phyloP scores from a whole-genome alignment of 2,113 vertebrate genomes.

The Cyprinus carpio region DNA sequence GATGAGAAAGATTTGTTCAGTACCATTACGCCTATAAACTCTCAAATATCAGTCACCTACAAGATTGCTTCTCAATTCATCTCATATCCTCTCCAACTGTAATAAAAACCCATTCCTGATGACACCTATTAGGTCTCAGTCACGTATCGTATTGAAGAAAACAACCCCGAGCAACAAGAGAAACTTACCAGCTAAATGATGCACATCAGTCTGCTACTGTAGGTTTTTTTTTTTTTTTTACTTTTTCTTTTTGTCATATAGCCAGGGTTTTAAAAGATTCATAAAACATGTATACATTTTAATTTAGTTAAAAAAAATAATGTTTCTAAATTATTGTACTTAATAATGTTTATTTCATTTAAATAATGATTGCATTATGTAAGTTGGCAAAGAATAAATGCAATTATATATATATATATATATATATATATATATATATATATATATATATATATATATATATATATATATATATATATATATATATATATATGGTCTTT shows the following conservation, averaged over 20 bases:
- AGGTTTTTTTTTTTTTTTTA: not conserved
- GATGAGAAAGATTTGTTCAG: slow-evolving; percentile 37
- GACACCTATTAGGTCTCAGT: slow-evolving; percentile 50
- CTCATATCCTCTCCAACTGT: slow-evolving; percentile 28
- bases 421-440: no score
- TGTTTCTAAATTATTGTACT: not conserved
- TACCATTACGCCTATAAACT: slow-evolving; percentile 24
- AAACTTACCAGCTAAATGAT: slow-evolving; percentile 45
- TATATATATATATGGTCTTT: no score
- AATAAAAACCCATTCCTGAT: slow-evolving; percentile 40
- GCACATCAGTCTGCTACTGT: slow-evolving; percentile 29
- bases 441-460: no score
- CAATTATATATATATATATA: no score
- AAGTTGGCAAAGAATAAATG: no score
- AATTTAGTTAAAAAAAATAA: no score
- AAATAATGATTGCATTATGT: not conserved
- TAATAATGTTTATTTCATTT: not conserved
- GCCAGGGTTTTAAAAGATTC: not conserved
- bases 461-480: no score
- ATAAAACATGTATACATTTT: not conserved
- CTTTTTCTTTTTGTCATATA: not conserved
- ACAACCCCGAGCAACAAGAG: slow-evolving; percentile 35
- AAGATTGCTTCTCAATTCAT: slow-evolving; percentile 32
- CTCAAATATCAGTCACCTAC: not conserved
- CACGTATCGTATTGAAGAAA: slow-evolving; percentile 52